phyloP scores from a whole-genome alignment of 1,140 invertebrate genomes.

The Sycophaga agraensis region DNA sequence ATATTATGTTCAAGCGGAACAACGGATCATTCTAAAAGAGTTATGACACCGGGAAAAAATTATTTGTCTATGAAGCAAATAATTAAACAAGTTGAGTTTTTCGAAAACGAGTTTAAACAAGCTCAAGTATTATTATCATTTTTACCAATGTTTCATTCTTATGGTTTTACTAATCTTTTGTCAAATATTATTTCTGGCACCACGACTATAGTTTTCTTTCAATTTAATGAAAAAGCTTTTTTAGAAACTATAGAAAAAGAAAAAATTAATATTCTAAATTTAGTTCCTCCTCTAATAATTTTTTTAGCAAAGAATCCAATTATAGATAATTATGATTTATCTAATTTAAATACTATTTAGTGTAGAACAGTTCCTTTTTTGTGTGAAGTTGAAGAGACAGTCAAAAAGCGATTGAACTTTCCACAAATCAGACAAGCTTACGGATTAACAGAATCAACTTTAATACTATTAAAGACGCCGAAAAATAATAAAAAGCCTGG shows the following conservation, averaged over 20 bases:
- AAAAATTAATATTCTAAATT: conserved; percentile 56
- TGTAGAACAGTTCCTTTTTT: conserved; percentile 56
- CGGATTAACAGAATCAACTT: conserved; percentile 60
- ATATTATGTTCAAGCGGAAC: conserved; percentile 69
- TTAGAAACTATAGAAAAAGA: conserved; percentile 60
- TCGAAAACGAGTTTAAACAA: too few species aligned
- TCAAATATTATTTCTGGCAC: conserved; percentile 36
- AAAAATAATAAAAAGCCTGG: conserved; percentile 39
- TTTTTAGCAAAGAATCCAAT: conserved; percentile 60
- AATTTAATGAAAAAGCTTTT: conserved; percentile 65
- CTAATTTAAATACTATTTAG: conserved; percentile 48
- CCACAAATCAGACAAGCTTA: conserved; percentile 54
- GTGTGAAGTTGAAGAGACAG: conserved; percentile 50
- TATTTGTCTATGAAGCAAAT: conserved; percentile 50
- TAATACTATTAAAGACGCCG: conserved; percentile 41
- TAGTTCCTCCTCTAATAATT: conserved; percentile 62
- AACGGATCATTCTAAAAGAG: conserved; percentile 76
- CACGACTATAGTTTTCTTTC: conserved; percentile 57
- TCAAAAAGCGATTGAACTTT: conserved; percentile 53
- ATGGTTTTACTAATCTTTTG: conserved; percentile 47
- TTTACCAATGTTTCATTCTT: conserved; percentile 56
- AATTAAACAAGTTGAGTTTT: not conserved
- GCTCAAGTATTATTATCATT: conserved; percentile 18
- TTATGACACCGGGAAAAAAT: conserved; percentile 71
- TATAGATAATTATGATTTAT: conserved; percentile 55